Evolutionary conservation across 2,113 vertebrate species (phyloP), one percentile per base, ranked within the genome.

Genomic region (Lasiurus borealis): DNA sequence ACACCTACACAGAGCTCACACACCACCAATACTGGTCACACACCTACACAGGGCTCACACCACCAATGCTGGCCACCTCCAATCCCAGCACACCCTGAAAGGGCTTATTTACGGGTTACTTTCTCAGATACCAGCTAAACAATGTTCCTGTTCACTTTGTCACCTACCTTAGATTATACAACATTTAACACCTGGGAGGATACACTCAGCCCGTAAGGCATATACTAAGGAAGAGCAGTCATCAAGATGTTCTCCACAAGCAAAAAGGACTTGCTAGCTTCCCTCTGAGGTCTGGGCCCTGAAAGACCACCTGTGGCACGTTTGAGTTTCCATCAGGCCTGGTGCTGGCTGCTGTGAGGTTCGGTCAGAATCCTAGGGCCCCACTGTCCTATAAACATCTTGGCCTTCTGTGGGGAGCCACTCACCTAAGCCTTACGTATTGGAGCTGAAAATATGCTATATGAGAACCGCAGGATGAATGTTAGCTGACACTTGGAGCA

Each of bases 281-380:
- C 73, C 69, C 88, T 97, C 91, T 72, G 57, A 90, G 71, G 77
- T 91, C 62, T 88, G 64, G 31, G 31, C 44, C 92, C 81, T 87
- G 34, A 89, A 96, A 97, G 77, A 87, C 9, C 96, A 90, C 93
- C n/a, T 71, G 52, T 87, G 64, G 8, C 75, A 85, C 93, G 85
- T 96, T n/a, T 97, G 80, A 88, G 91, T 97, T 97, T 97, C 95
- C 89, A 72, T 77, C 80, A 75, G 64, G 57, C 8, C 78, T 36
- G 75, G 50, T 86, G 57, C 0, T 96, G 80, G 72, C 75, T 91
- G 57, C 96, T 46, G 46, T 25, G 75, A 64, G 71, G 69, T 96
- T 84, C 81, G 91, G 88, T 69, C 88, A 50, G 87, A 96, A 97
- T n/a, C 94, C 64, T 68, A 66, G 5, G 50, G 85, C 73, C 92